These are phyloP conservation scores for Sebastes itinus DNA, from an alignment of 2,797 vertebrate genomes.

Conservation along the genomic window DNA sequence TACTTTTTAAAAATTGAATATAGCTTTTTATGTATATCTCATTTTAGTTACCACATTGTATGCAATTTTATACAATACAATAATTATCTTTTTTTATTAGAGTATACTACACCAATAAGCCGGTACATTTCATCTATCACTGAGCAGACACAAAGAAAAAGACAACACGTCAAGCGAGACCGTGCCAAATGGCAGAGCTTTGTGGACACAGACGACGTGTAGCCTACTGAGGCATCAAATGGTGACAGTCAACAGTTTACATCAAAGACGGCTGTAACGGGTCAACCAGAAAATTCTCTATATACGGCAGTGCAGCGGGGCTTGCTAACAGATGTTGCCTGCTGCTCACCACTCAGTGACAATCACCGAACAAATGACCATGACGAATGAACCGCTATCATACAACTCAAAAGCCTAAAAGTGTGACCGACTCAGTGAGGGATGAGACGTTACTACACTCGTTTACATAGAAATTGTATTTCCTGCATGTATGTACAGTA, in stretches of 20 bases:
- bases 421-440: background rate
- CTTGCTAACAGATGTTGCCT: background rate
- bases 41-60: background rate
- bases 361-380: constrained; percentile 13
- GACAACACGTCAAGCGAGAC: background rate
- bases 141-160: background rate
- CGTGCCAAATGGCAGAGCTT: background rate
- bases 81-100: background rate
- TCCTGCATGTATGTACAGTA: background rate
- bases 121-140: background rate
- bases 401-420: background rate
- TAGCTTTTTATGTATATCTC: background rate
- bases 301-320: background rate
- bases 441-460: background rate
- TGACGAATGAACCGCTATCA: constrained; percentile 9
- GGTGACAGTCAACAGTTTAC: constrained; percentile 1
- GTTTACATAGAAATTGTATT: background rate
- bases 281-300: constrained; percentile 23
- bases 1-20: background rate
- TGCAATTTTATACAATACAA: background rate
- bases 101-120: background rate
- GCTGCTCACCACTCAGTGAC: constrained; percentile 12
- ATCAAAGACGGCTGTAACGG: constrained; percentile 9
- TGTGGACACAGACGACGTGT: background rate
- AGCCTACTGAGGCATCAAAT: background rate